Evolutionary conservation across 2,113 vertebrate species (phyloP).

Genomic region (Potamarius usumacintae): DNA sequence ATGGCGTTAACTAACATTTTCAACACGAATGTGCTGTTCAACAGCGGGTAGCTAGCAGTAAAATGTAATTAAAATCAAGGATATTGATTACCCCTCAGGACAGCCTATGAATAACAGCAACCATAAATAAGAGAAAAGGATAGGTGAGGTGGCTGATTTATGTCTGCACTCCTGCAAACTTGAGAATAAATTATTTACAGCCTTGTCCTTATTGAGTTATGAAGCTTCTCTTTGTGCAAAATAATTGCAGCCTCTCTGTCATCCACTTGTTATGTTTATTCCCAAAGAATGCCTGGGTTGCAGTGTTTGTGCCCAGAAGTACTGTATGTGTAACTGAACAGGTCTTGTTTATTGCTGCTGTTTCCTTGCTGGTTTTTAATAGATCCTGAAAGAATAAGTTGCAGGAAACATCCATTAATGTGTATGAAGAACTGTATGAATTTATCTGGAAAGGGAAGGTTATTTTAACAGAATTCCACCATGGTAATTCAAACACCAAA

Average conservation of each 20-base stretch:
- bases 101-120: conserved; percentile 75
- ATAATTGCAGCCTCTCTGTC: conserved; percentile 71
- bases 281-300: conserved; percentile 59
- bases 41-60: conserved; percentile 67
- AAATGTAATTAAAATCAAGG: conserved; percentile 80
- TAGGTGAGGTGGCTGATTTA: conserved; percentile 79
- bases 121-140: conserved; percentile 78
- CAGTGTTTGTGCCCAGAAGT: conserved; percentile 41
- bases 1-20: conserved; percentile 74
- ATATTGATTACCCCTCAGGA: conserved; percentile 76
- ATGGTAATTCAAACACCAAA: background rate
- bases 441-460: background rate
- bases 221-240: conserved; percentile 67
- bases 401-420: conserved; percentile 37
- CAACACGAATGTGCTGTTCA: conserved; percentile 70
- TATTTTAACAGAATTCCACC: background rate
- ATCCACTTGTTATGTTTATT: conserved; percentile 62
- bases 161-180: conserved; percentile 64
- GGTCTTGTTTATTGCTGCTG: conserved; percentile 44
- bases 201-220: conserved; percentile 79
- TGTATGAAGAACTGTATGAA: background rate
- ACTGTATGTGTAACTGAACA: conserved; percentile 27
- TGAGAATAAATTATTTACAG: conserved; percentile 72
- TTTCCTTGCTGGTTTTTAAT: conserved; percentile 41
- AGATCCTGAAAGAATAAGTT: conserved; percentile 42